Evolutionary conservation across 35 echinoderm and acorn worm genomes (phyloP).

Genomic region (Apostichopus japonicus): DNA sequence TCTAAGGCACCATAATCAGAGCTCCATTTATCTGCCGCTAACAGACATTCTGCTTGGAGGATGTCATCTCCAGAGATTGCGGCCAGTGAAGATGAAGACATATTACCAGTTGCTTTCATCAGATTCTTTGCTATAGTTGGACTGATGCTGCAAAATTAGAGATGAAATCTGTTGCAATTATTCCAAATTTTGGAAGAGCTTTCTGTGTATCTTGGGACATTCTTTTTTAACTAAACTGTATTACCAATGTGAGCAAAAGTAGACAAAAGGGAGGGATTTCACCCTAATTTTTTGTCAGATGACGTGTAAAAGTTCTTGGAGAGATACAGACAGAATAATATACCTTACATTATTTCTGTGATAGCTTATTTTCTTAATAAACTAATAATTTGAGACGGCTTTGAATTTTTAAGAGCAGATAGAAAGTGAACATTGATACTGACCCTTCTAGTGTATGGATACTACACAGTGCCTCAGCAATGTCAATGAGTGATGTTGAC

Average conservation of each 20-base stretch:
- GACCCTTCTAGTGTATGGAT: not conserved
- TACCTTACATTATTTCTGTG: too few relatives aligned
- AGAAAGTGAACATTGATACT: not conserved
- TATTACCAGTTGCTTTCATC: not conserved
- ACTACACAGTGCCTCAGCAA: constrained; percentile 3
- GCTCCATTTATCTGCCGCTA: constrained; percentile 36
- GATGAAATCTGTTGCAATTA: not conserved
- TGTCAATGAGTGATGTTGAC: not conserved
- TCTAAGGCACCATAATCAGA: constrained; percentile 5
- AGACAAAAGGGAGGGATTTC: too few relatives aligned
- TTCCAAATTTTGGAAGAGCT: too few relatives aligned
- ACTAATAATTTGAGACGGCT: too few relatives aligned
- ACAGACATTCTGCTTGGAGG: constrained; percentile 42
- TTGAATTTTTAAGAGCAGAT: too few relatives aligned
- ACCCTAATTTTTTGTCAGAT: too few relatives aligned
- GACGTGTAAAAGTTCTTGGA: too few relatives aligned
- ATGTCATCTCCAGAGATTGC: constrained; percentile 30
- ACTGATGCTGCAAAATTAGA: not conserved
- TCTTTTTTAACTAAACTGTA: too few relatives aligned
- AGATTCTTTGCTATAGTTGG: not conserved
- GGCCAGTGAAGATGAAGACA: not conserved
- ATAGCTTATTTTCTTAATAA: too few relatives aligned
- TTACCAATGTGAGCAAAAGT: too few relatives aligned
- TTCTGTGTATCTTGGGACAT: too few relatives aligned
- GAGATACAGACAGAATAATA: too few relatives aligned